Evolutionary conservation across 2,797 vertebrate species (phyloP), one percentile per base, ranked within the genome.

Genomic region (Heliangelus exortis): DNA sequence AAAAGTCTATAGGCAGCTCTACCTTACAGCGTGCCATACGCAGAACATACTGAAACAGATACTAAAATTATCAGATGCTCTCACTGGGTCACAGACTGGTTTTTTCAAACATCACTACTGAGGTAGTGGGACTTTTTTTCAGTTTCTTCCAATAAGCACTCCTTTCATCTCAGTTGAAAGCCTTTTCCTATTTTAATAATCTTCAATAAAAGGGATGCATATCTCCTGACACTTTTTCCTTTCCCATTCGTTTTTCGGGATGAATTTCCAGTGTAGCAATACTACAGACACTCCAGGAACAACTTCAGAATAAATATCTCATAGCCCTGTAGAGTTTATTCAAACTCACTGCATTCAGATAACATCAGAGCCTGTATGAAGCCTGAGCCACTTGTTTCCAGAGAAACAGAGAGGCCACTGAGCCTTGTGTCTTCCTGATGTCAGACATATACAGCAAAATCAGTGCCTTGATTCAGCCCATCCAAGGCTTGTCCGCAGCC

Each of bases 141-240:
- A 67, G 9, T 45, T 90, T 94, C 48, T 90, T 93, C 59, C 50
- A 76, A 36, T 31, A 82, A 76, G 4, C 22, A 36, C 63, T 79
- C 34, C 55, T 96, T 96, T 95, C 34, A 83, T 96, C 84, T 84
- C 55, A 79, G 71, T 82, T 92, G 55, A 95, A 94, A 92, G 48
- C 48, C n/a, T 87, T 90, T 82, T 82, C 68, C 55, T 82, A 31
- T 63, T 18, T 63, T 80, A 87, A 89, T 89, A 90, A 84, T 55
- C 55, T 77, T 91, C 45, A 83, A 8, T 79, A 89, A 59, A 63
- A 87, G 13, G 3, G n/a, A 34, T 36, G 25, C 3, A 6, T 79
- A 77, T 57, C 12, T 85, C 31, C 57, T 92, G 25, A 22, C 34
- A 36, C 72, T 26, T 68, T 71, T 84, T 12, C 31, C 20, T 7